Base-by-base conservation (phyloP, 1,140 invertebrate genomes). In the Drosophila watanabei region DNA sequence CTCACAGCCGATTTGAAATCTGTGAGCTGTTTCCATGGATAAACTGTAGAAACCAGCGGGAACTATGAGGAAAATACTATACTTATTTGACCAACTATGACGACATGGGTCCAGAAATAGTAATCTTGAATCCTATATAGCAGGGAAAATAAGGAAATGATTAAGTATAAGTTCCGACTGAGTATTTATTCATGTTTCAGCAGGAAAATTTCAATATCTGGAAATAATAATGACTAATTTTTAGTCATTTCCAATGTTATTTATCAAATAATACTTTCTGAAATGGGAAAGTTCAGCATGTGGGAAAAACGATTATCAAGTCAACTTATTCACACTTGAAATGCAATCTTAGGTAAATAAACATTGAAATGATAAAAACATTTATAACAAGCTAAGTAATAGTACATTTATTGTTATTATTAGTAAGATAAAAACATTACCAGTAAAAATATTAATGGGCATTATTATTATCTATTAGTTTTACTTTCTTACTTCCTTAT, bases 101-200 rank as follows among this genome's bases (percentile, higher is more conserved):
- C 85, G 86, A 90, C 69, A 90, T 82, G 43, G 28, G 33, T 43
- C 48, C 46, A 79, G 80, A 89, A 89, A 89, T 89, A 84, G 84
- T 78, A 45, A 61, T 49, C 20, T 41, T 35, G 28, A 39, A 45
- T 69, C 32, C 20, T 66, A 48, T 30, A 35, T 20, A 37, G 33
- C 14, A 24, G 6, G 20, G 8, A 56, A 24, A 10, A 16, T 2
- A 37, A 56, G 20, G 33, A 37, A 56, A 56, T 56, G 33, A 56
- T 56, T 56, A 56, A 56, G 18, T 24, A 56, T 24, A 56, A 24
- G 20, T 56, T 37, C 14, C 4, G 5, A 37, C 14, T 16, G 33
- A 6, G 13, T 37, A 56, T 24, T 24, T 56, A 37, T 56, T 24
- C 37, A 64, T 63, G 30, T 37, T n/a, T 30, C 18, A 51, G 10